A percentile compares a stretch with the other conserved stretches of the same genome.
Conservation (phyloP, 2,797 vertebrate species). For the Coreius guichenoti region DNA sequence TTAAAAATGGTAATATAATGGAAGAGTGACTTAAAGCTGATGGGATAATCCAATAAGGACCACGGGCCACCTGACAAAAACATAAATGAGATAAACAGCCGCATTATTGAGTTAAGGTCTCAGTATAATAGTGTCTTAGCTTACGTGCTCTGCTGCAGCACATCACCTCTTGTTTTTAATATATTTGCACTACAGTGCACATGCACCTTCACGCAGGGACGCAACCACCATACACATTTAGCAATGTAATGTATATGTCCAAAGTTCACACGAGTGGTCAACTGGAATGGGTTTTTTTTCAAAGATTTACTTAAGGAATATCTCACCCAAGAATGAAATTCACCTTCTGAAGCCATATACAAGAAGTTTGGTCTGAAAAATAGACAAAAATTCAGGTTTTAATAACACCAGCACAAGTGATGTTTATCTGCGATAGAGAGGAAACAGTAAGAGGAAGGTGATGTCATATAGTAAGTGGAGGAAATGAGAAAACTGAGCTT, state of each 20-base stretch:
- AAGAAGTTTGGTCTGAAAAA: neutral
- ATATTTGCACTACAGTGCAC: neutral
- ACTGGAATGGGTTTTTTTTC: neutral
- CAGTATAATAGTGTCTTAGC: neutral
- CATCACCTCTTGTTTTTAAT: neutral
- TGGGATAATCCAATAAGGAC: neutral
- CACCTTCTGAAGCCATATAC: neutral
- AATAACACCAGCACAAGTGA: neutral
- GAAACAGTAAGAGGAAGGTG: neutral
- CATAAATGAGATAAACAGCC: neutral
- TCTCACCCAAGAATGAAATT: neutral
- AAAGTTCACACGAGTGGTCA: neutral
- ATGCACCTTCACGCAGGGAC: neutral
- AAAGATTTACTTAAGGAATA: neutral
- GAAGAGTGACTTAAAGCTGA: neutral
- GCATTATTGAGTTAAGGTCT: slow-evolving; percentile 24
- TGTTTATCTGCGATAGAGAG: neutral
- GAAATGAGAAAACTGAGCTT: neutral
- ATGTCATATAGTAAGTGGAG: neutral
- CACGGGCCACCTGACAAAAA: neutral
- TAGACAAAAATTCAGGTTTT: neutral
- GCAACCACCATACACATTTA: neutral
- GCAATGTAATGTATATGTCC: neutral
- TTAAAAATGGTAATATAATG: neutral
- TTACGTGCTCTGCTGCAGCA: neutral